Evolutionary conservation across 2,797 vertebrate species (phyloP).

Genomic region (Hafferia zeledoni): DNA sequence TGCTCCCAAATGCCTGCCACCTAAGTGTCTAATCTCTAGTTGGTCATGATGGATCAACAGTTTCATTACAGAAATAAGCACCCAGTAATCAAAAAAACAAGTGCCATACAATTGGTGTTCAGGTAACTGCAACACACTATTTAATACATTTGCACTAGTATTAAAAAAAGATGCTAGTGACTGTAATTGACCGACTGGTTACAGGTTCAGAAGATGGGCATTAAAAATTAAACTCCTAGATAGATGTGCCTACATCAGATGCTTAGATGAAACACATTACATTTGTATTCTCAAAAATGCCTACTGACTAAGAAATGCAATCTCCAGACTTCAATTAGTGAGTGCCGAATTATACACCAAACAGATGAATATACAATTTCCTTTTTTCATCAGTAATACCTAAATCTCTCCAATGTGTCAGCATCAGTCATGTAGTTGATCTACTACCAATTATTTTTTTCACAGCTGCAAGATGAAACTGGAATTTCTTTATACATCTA

Average conservation of each 20-base stretch:
- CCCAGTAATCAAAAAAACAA: background rate
- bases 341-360: background rate
- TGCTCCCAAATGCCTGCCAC: background rate
- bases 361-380: background rate
- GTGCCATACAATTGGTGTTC: background rate
- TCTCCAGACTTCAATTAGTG: background rate
- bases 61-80: background rate
- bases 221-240: background rate
- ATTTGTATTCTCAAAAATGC: background rate
- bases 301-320: background rate
- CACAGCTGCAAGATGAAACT: background rate
- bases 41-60: background rate
- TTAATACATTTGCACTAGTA: background rate
- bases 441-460: background rate
- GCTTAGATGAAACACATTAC: background rate
- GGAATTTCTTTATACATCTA: background rate
- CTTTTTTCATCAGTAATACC: background rate
- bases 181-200: background rate
- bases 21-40: background rate
- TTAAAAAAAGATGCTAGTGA: background rate
- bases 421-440: background rate
- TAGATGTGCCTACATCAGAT: background rate
- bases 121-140: background rate
- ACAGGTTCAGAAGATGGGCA: background rate
- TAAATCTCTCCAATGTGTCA: background rate